Conservation (phyloP, 2,888 invertebrate genomes). For the Ectobius pallidus region DNA sequence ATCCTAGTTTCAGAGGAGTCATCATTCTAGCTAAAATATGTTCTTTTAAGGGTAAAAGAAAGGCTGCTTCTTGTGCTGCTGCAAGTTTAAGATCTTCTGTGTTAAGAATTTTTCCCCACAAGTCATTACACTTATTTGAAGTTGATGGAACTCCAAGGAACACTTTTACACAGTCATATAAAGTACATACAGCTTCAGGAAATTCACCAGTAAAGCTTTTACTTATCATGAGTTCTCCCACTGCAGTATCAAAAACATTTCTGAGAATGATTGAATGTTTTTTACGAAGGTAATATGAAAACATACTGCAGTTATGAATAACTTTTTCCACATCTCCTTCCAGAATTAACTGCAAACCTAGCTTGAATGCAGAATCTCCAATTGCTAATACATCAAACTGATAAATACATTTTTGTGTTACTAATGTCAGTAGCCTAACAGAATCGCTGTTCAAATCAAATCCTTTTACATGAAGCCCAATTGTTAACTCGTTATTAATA, state of each 20-base stretch:
- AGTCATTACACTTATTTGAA: not conserved
- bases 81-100: not conserved
- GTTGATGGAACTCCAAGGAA: not conserved
- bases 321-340: not conserved
- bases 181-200: not conserved
- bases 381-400: not conserved
- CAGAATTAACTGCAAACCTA: not conserved
- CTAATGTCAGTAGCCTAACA: not conserved
- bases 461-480: not conserved
- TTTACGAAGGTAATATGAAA: not conserved
- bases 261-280: not conserved
- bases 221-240: not conserved
- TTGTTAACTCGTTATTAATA: not conserved
- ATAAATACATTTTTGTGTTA: not conserved
- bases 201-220: not conserved
- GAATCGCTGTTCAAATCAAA: not conserved
- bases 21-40: not conserved
- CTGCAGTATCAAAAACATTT: constrained; percentile 14
- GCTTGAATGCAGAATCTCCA: not conserved
- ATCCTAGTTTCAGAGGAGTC: not conserved
- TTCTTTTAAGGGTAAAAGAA: not conserved
- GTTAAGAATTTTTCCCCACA: not conserved
- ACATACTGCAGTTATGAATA: not conserved
- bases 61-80: not conserved
- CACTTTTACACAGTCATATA: not conserved